Evolutionary conservation across 2,888 invertebrate species (phyloP), one percentile per base, ranked within the genome.

Genomic region (Lasius fuliginosus): DNA sequence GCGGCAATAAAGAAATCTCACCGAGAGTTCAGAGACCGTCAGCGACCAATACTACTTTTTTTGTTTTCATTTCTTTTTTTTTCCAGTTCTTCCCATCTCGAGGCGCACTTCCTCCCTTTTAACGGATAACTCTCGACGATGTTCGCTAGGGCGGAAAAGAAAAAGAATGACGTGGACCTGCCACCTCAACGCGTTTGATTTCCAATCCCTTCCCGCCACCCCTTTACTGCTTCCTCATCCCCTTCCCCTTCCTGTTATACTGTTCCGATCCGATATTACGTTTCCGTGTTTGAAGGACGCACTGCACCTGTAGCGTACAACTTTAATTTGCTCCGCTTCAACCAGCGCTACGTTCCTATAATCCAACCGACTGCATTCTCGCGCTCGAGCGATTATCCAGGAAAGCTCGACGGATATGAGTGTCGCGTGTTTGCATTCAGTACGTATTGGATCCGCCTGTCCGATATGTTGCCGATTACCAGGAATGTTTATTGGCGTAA

Each of bases 301-400:
- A 77, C 77, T 77, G 84, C 84, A 87, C 58, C 83, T 85, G 85
- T 69, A 68, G 56, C 69, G 49, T 84, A 85, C 87, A 88, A 85
- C 74, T 88, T 87, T 85, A 88, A 88, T 88, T 85, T 83, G 65
- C 82, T 60, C n/a, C 42, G 40, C 58, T 74, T 27, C 65, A 11
- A 46, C 49, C 49, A 18, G 18, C 49, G n/a, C 71, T 56, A 27
- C 27, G n/a, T 27, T 74, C 33, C n/a, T 12, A 49, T 12, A 40
- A 53, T 53, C 30, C n/a, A 12, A 42, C 46, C 49, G 36, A 67
- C 67, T 76, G 36, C 36, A 67, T 76, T 68, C 30, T 77, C 30
- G n/a, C 30, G 30, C 23, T 65, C 36, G 60, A 75, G n/a, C 53
- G 18, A 3, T 11, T 69, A 23, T 71, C 23, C 30, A 42, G 27